These are phyloP conservation scores for Tinea pellionella DNA, from an alignment of 2,888 invertebrate species.

Conservation along the genomic window DNA sequence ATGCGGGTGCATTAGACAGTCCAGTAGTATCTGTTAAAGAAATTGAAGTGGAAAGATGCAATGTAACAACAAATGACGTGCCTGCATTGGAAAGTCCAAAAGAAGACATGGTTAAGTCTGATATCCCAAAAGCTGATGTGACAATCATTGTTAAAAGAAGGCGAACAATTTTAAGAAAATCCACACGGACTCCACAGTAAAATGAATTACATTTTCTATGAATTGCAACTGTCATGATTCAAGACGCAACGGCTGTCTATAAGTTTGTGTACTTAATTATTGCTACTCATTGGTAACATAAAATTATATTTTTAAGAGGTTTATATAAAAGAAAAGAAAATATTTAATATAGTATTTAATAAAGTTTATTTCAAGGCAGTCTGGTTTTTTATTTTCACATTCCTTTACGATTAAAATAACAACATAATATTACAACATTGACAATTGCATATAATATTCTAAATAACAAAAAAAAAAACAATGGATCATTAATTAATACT, in stretches of 20 bases:
- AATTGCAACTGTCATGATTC: too few species aligned
- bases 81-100: not conserved
- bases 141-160: slow-evolving; percentile 43
- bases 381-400: not conserved
- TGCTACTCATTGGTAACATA: too few species aligned
- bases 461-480: not conserved
- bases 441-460: not conserved
- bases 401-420: not conserved
- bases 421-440: not conserved
- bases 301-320: too few species aligned
- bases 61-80: not conserved
- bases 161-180: slow-evolving; percentile 36
- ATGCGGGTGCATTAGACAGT: too few species aligned
- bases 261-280: too few species aligned
- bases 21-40: too few species aligned
- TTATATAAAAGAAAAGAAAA: too few species aligned
- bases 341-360: not conserved
- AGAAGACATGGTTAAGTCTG: not conserved
- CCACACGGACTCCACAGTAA: slow-evolving; percentile 14
- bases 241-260: too few species aligned
- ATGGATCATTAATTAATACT: too few species aligned
- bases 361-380: not conserved
- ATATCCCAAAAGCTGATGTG: slow-evolving; percentile 28
- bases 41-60: too few species aligned
- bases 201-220: not conserved